Conservation (phyloP, 2,888 invertebrate species). For the Ferdinandea cuprea region DNA sequence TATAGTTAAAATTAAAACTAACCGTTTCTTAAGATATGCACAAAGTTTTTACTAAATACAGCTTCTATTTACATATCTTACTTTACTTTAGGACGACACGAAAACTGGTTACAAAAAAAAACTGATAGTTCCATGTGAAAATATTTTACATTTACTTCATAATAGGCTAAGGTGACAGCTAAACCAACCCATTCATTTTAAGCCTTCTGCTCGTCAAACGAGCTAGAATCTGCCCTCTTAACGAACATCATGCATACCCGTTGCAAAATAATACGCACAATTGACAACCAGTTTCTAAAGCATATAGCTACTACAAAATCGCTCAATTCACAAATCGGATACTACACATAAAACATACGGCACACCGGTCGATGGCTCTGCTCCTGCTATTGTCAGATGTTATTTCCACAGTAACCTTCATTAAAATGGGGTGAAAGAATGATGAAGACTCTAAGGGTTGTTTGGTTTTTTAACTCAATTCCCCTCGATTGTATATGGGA, state of each 20-base stretch:
- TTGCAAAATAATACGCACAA: conserved; percentile 13
- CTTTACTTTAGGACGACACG: too few species aligned
- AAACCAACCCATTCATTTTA: conserved; percentile 64
- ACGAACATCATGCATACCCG: conserved; percentile 37
- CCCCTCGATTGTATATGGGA: conserved; percentile 49
- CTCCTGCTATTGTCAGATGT: conserved; percentile 49
- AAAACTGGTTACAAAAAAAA: too few species aligned
- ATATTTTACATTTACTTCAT: conserved; percentile 15
- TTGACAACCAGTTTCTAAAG: conserved; percentile 69
- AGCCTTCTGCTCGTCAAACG: conserved; percentile 52
- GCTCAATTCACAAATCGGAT: conserved; percentile 70
- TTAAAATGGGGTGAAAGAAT: conserved; percentile 72
- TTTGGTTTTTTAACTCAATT: conserved; percentile 41
- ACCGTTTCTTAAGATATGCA: too few species aligned
- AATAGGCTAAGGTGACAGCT: conserved; percentile 63
- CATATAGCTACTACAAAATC: conserved; percentile 36
- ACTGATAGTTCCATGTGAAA: too few species aligned
- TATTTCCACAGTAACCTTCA: conserved; percentile 63
- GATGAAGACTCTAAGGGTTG: conserved; percentile 68
- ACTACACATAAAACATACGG: conserved; percentile 61
- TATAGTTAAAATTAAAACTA: too few species aligned
- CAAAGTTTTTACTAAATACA: too few species aligned
- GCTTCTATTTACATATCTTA: too few species aligned
- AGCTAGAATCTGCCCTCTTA: conserved; percentile 47
- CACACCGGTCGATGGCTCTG: conserved; percentile 59